Conservation (phyloP, 2,113 vertebrate species). For the Apeltes quadracus region DNA sequence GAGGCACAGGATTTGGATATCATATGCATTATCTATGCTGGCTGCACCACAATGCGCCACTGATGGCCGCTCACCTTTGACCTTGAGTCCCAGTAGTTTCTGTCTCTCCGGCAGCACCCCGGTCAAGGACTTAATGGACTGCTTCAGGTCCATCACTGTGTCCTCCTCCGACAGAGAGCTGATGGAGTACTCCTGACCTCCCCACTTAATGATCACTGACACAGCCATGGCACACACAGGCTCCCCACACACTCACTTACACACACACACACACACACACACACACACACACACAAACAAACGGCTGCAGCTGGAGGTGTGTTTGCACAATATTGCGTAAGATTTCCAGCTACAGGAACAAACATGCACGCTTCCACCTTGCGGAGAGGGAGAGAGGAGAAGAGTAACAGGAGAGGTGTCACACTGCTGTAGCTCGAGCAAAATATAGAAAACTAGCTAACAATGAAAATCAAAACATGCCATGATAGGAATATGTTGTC, state of each 20-base stretch:
- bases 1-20: neutral
- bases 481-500: neutral
- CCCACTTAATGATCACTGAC: conserved; percentile 99
- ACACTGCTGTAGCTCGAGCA: conserved; percentile 11
- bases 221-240: conserved; percentile 85
- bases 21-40: neutral
- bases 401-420: conserved; percentile 25
- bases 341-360: conserved; percentile 18
- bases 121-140: conserved; percentile 94
- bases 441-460: conserved; percentile 5
- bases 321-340: conserved; percentile 8
- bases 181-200: conserved; percentile 96
- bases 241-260: conserved; percentile 52
- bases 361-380: conserved; percentile 35
- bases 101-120: conserved; percentile 97
- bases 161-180: conserved; percentile 96
- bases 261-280: neutral
- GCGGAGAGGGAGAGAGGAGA: conserved; percentile 14
- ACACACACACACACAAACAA: conserved; percentile 5
- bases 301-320: conserved; percentile 28
- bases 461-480: neutral
- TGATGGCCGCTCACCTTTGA: conserved; percentile 86
- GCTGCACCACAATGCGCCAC: neutral
- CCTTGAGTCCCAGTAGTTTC: conserved; percentile 95
- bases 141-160: conserved; percentile 95